These are phyloP conservation scores for Callimorpha dominula DNA, from an alignment of 2,888 invertebrate genomes.

Conservation along the genomic window DNA sequence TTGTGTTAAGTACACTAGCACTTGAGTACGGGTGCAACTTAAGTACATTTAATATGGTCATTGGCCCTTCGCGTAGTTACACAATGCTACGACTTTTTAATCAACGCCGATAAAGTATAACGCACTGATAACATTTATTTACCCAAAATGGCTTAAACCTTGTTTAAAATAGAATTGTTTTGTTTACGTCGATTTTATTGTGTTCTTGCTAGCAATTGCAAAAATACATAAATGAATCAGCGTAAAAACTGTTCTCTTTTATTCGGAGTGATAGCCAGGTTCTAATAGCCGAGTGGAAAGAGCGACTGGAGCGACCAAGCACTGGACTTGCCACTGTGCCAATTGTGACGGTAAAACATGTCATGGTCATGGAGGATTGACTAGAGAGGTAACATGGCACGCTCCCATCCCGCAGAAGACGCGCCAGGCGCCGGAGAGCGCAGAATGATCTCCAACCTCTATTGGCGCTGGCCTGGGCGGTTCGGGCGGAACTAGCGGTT, in stretches of 20 bases:
- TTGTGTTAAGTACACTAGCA: slow-evolving; percentile 8
- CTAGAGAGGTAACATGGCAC: too few relatives aligned
- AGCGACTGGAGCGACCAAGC: too few relatives aligned
- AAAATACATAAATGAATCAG: not conserved
- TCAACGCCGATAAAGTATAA: slow-evolving; percentile 4
- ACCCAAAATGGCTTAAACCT: not conserved
- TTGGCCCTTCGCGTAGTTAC: slow-evolving; percentile 1
- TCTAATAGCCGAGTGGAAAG: too few relatives aligned
- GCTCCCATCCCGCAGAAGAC: too few relatives aligned
- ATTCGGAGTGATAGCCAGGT: not conserved
- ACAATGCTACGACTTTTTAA: slow-evolving; percentile 1
- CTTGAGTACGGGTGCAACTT: slow-evolving; percentile 8
- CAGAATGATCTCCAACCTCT: too few relatives aligned
- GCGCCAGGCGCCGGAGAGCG: too few relatives aligned
- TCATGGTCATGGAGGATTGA: too few relatives aligned
- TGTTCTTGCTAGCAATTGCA: not conserved
- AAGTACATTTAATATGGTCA: slow-evolving; percentile 16
- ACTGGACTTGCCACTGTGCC: too few relatives aligned
- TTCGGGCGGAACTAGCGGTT: too few relatives aligned
- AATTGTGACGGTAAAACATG: too few relatives aligned
- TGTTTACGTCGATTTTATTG: not conserved
- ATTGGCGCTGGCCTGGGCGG: too few relatives aligned
- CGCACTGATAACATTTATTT: not conserved
- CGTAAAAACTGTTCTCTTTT: not conserved
- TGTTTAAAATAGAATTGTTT: too few relatives aligned